Base-by-base conservation (phyloP, 2,113 vertebrate species). In the Protobothrops mucrosquamatus region DNA sequence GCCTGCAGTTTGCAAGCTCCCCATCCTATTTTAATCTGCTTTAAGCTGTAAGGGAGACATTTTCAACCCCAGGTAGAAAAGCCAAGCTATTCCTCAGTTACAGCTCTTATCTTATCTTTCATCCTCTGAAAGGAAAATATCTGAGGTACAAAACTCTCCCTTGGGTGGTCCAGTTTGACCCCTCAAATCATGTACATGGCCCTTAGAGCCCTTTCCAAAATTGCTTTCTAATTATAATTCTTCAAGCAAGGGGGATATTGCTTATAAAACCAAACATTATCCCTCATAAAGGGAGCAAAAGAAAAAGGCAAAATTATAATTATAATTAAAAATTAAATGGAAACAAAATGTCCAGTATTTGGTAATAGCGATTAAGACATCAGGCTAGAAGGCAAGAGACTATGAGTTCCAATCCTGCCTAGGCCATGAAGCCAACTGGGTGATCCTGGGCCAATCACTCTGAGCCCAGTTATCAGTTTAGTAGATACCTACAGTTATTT, bases 271-370 rank as follows among this genome's bases (percentile, higher is more conserved):
- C 18, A 34, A 34, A 81, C 34, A 85, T 46, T 24, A 43, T 46
- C 15, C 43, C 81, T 43, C 18, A 86, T 43, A 43, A 48, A 46
- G 43, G 43, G 23, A 1, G 24, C 22, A 89, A n/a, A 46, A n/a
- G 34, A 29, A 24, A 46, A 4, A 88, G 48, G 24, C 11, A 59
- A 61, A 39, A 85, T 57, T 61, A 22, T 85, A 22, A 48, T 52
- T n/a, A 88, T 48, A 88, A 92, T 51, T 88, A 93, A 89, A 93
- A 89, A 89, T 51, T 89, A 93, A 89, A 89, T 92, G 87, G 87
- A 85, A 92, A 92, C 92, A 74, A 89, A 89, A 89, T 89, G 51
- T 86, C 43, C 89, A 59, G n/a, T 34, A n/a, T 74, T 34, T 74
- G 69, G n/a, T 14, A 34, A 29, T 34, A n/a, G 29, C 2, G 14